Percentiles rank a stretch among this genome's conserved stretches.
Evolutionary conservation across 2,113 vertebrate genomes (phyloP).

Genomic region (Nothobranchius furzeri): DNA sequence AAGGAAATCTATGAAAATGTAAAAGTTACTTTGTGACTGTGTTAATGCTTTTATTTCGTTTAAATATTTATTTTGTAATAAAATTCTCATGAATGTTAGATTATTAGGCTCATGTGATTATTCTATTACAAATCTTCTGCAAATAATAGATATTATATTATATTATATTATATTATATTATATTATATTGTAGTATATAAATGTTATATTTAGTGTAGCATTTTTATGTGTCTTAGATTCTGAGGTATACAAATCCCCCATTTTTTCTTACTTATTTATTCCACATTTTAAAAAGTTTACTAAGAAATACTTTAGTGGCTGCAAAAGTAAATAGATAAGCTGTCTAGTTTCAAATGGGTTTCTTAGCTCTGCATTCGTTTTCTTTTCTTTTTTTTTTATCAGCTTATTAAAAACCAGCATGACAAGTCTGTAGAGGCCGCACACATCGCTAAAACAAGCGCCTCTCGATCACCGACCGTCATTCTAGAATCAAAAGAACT

Average conservation of each 20-base stretch:
- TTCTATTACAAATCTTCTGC: conserved; percentile 7
- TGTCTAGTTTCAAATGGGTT: too few relatives aligned
- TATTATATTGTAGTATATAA: neutral
- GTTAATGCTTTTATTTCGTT: conserved; percentile 50
- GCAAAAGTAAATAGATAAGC: too few relatives aligned
- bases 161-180: neutral
- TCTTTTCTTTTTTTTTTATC: too few relatives aligned
- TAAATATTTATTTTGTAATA: conserved; percentile 68
- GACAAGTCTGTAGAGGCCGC: neutral
- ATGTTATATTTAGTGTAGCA: too few relatives aligned
- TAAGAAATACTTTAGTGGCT: too few relatives aligned
- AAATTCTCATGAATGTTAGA: conserved; percentile 38
- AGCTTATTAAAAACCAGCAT: neutral
- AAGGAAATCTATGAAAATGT: conserved; percentile 57
- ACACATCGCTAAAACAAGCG: neutral
- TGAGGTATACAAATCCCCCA: too few relatives aligned
- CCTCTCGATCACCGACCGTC: neutral
- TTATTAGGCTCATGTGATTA: conserved; percentile 14
- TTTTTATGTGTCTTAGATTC: too few relatives aligned
- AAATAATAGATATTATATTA: neutral
- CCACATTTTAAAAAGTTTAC: too few relatives aligned
- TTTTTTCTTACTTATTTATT: too few relatives aligned
- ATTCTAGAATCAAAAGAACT: neutral
- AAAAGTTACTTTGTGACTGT: conserved; percentile 36
- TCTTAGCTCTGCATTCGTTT: too few relatives aligned